These are phyloP conservation scores for Aradus depressus DNA, from an alignment of 2,888 invertebrate genomes.

Conservation along the genomic window DNA sequence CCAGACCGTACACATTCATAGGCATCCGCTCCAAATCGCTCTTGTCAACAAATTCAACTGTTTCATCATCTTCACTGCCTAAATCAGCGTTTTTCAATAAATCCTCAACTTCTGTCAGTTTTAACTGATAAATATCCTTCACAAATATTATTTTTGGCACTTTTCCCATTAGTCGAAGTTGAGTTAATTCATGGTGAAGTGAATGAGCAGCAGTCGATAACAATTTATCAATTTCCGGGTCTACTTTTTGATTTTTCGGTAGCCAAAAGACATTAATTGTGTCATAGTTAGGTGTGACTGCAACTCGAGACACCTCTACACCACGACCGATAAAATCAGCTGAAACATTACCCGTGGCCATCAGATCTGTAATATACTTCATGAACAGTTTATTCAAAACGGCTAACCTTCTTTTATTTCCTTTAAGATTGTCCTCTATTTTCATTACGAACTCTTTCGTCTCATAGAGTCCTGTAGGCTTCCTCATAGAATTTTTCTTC, in stretches of 20 bases:
- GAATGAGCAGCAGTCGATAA: conserved; percentile 2
- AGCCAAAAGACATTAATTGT: conserved; percentile 11
- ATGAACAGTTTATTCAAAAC: conserved; percentile 72
- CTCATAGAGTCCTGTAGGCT: too few species aligned
- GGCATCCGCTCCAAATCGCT: too few species aligned
- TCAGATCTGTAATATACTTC: conserved; percentile 64
- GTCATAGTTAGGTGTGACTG: conserved; percentile 10
- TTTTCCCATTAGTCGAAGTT: conserved; percentile 59
- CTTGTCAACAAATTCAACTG: too few species aligned
- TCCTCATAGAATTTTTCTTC: too few species aligned
- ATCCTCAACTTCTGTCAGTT: conserved; percentile 2
- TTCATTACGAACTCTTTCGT: too few species aligned
- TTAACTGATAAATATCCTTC: conserved; percentile 41
- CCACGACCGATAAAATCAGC: conserved; percentile 49
- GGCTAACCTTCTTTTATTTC: conserved; percentile 42
- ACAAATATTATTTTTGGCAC: conserved; percentile 64
- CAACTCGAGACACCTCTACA: conserved; percentile 61
- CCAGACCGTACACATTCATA: too few species aligned
- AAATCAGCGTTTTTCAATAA: conserved; percentile 5
- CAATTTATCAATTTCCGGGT: background rate
- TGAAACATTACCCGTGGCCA: conserved; percentile 58
- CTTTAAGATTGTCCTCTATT: too few species aligned
- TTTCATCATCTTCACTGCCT: conserved; percentile 5
- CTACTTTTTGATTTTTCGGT: background rate
- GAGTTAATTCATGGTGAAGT: conserved; percentile 47